A percentile compares a stretch with the other conserved stretches of the same genome.
Conservation (phyloP, 2,113 vertebrate genomes). For the Cyprinodon brontotheroides region DNA sequence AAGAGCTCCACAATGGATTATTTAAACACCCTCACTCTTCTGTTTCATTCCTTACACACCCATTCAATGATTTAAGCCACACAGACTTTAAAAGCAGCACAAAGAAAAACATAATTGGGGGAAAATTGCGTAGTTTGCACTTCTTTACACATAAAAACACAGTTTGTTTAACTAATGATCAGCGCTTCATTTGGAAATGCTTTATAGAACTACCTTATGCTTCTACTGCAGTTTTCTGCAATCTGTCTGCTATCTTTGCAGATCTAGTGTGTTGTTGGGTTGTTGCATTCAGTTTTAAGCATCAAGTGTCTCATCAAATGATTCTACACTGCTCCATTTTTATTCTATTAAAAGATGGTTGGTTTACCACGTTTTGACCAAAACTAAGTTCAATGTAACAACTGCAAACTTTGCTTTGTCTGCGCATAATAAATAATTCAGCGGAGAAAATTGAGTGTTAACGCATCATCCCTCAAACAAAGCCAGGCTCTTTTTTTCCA, state of each 20-base stretch:
- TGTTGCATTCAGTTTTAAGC: no score
- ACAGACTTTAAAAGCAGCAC: no score
- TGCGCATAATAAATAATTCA: neutral
- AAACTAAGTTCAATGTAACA: neutral
- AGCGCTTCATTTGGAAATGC: no score
- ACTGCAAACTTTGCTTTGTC: neutral
- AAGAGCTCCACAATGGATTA: neutral
- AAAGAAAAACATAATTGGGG: no score
- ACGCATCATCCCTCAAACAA: neutral
- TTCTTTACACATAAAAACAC: neutral
- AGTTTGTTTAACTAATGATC: no score
- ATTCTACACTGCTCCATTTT: neutral
- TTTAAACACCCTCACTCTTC: neutral
- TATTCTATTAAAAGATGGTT: conserved; percentile 1
- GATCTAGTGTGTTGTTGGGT: no score
- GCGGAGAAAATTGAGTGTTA: conserved; percentile 1
- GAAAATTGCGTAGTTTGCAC: neutral
- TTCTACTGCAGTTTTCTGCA: no score
- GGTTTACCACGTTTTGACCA: neutral
- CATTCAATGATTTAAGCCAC: neutral
- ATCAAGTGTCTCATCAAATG: neutral
- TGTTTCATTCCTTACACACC: neutral
- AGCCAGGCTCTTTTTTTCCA: conserved; percentile 29
- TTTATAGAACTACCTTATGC: no score
- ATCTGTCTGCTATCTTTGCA: no score